Evolutionary conservation across 2,797 vertebrate genomes (phyloP).

Genomic region (Ctenosaura bakeri): DNA sequence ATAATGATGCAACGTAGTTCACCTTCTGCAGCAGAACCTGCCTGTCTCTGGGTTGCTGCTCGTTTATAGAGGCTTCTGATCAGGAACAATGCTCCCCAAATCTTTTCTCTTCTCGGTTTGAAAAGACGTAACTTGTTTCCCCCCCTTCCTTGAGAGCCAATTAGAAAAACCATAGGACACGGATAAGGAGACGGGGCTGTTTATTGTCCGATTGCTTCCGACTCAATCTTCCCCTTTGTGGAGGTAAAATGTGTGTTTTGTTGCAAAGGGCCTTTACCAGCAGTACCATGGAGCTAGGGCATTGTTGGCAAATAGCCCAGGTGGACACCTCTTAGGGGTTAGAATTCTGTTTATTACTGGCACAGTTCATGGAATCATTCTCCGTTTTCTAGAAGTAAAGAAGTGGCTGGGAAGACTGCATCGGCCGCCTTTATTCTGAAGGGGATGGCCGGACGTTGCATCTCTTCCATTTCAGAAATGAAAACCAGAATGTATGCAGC

Average conservation of each 20-base stretch:
- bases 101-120: neutral
- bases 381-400: no score
- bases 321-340: conserved; percentile 20
- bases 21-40: conserved; percentile 2
- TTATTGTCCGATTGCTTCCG: conserved; percentile 20
- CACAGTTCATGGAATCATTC: no score
- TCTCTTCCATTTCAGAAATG: no score
- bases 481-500: no score
- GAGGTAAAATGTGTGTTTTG: conserved; percentile 41
- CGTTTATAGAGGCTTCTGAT: neutral
- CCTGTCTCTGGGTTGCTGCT: conserved; percentile 15
- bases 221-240: conserved; percentile 34
- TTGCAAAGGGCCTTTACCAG: conserved; percentile 55
- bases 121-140: neutral
- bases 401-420: neutral
- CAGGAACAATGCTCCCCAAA: neutral
- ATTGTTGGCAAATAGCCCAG: conserved; percentile 46
- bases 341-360: neutral
- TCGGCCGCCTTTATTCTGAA: neutral
- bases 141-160: conserved; percentile 3
- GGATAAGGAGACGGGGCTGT: neutral
- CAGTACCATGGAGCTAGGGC: conserved; percentile 7
- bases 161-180: conserved; percentile 8
- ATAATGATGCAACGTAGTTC: neutral
- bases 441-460: no score